Evolutionary conservation across 2,797 vertebrate genomes (phyloP).

Genomic region (Malacoctenus gilli): DNA sequence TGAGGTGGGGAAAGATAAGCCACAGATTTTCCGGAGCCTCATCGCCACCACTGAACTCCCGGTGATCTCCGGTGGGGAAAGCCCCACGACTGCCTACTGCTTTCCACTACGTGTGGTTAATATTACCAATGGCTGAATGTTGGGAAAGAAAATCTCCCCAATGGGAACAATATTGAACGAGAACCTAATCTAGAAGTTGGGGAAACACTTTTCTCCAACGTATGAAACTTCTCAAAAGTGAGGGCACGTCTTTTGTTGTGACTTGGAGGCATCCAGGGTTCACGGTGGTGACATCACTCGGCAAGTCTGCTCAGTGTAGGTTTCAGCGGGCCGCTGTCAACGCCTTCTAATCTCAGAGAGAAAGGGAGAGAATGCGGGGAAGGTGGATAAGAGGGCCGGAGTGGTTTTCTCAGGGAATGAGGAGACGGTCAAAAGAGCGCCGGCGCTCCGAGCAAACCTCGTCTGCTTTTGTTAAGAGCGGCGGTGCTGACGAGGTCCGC

Average conservation of each 20-base stretch:
- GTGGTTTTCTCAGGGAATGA: slow-evolving; percentile 58
- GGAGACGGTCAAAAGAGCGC: slow-evolving; percentile 60
- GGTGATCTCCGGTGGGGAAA: no score
- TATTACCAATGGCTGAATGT: no score
- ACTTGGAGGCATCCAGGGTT: slow-evolving; percentile 41
- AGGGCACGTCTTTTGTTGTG: background rate
- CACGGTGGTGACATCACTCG: slow-evolving; percentile 58
- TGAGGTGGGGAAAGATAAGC: no score
- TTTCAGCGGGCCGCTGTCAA: slow-evolving; percentile 57
- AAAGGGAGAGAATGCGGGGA: slow-evolving; percentile 62
- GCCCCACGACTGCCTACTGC: no score
- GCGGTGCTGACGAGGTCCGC: slow-evolving; percentile 56
- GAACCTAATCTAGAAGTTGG: no score
- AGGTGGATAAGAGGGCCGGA: slow-evolving; percentile 33
- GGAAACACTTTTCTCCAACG: no score
- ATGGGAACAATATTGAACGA: no score
- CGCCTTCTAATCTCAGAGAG: slow-evolving; percentile 69
- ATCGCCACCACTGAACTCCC: no score
- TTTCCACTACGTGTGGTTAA: no score
- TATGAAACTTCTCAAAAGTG: slow-evolving; percentile 8
- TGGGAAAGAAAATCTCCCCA: no score
- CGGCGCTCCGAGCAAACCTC: slow-evolving; percentile 49
- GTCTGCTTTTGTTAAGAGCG: slow-evolving; percentile 66
- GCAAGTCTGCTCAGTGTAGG: slow-evolving; percentile 60
- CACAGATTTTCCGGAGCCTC: no score